Evolutionary conservation across 2,797 vertebrate genomes (phyloP), one percentile per base, ranked within the genome.

Genomic region (Notoglanidium macrostoma): DNA sequence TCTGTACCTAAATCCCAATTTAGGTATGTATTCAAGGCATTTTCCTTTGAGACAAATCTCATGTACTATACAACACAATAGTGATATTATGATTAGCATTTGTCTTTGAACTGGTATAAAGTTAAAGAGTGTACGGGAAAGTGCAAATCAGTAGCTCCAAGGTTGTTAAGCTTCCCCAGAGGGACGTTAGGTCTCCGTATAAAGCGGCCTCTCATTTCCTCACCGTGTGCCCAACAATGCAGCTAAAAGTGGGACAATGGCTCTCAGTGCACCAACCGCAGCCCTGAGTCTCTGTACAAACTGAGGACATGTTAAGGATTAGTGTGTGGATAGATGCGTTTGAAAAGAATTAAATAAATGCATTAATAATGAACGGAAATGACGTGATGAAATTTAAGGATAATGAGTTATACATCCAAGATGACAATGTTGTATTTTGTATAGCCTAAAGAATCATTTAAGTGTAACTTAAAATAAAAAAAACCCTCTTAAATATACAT

Each of bases 201-300:
- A 61, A 61, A 61, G 57, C 78, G 12, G 17, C 19, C 55, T 57
- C 77, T 32, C 15, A 54, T 57, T 86, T 81, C 92, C 92, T 92
- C 91, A 77, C 92, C 90, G 88, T 89, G 89, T 89, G 92, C 91
- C 94, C 93, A 95, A 94, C 94, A 93, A 92, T 89, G 80, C 1
- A 51, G 90, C 93, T 95, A 95, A 95, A 95, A 93, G 88, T 74
- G 90, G 92, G 93, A 94, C 94, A 95, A 94, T 95, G 89, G 92
- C 82, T 86, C 84, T 91, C 91, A 91, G 90, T 93, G 86, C 32
- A 61, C 40, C 68, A 55, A 32, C 72, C 21, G 4, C 70, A 46
- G 57, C 46, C 23, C 35, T 6, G 19, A 82, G 61, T 44, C 80
- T 46, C 44, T 10, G 5, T 57, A 32, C 46, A 78, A 73, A 57